phyloP scores from a whole-genome alignment of 2,113 vertebrate species.

The Notiomystis cincta region DNA sequence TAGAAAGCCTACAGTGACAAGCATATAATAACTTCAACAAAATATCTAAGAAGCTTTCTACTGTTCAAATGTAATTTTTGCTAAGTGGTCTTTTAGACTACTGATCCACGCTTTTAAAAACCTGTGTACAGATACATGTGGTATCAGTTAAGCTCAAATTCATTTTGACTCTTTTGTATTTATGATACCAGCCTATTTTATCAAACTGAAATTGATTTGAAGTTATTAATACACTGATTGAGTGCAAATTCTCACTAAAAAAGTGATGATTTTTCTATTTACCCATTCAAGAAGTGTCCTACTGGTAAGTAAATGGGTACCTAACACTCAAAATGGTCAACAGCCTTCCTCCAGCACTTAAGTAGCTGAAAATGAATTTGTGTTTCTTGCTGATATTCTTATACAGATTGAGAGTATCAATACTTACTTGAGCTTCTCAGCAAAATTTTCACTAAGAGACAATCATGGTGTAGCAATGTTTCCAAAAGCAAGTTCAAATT shows the following conservation, averaged over 20 bases:
- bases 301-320: background rate
- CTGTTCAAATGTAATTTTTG: background rate
- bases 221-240: background rate
- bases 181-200: background rate
- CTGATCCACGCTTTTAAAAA: background rate
- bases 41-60: background rate
- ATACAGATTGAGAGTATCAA: background rate
- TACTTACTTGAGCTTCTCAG: constrained; percentile 86
- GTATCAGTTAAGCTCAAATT: background rate
- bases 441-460: constrained; percentile 83
- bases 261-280: background rate
- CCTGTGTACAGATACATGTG: background rate
- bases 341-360: background rate
- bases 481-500: constrained; percentile 85
- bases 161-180: background rate
- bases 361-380: background rate
- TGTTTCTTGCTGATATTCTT: background rate
- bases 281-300: background rate
- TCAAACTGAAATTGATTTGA: background rate
- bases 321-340: background rate
- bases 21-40: background rate
- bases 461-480: constrained; percentile 81
- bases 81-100: background rate
- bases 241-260: background rate
- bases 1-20: background rate